Evolutionary conservation across 2,888 invertebrate species (phyloP).

Genomic region (Tenthredo mesomela): DNA sequence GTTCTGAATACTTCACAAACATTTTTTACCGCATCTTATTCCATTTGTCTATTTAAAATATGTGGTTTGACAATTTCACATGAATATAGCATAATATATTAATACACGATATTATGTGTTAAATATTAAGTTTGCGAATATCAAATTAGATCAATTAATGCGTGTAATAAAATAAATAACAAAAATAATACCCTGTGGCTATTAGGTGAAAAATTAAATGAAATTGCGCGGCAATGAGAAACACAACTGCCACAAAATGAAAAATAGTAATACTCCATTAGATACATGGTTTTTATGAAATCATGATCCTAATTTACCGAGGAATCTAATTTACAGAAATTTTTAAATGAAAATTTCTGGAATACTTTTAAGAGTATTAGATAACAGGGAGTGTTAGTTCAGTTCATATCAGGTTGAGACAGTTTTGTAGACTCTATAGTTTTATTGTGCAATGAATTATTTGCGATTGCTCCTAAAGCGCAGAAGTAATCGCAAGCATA

Average conservation of each 20-base stretch:
- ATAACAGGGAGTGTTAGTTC: background rate
- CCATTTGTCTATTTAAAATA: background rate
- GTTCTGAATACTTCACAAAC: background rate
- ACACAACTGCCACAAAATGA: constrained; percentile 36
- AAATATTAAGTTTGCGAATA: background rate
- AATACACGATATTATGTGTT: background rate
- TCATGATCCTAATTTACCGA: background rate
- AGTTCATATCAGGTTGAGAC: constrained; percentile 28
- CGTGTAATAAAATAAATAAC: background rate
- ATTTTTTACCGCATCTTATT: background rate
- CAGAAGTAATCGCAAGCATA: constrained; percentile 63
- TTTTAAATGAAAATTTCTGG: background rate
- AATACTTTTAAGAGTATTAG: background rate
- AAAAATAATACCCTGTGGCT: background rate
- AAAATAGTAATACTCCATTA: background rate
- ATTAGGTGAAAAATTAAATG: constrained; percentile 10
- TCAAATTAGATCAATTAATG: background rate
- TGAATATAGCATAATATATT: background rate
- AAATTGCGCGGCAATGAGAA: background rate
- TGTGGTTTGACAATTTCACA: background rate
- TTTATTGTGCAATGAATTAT: background rate
- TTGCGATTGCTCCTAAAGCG: constrained; percentile 67
- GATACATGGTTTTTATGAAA: background rate
- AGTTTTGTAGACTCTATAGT: constrained; percentile 25
- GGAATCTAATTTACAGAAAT: background rate